Evolutionary conservation across 2,888 invertebrate species (phyloP).

Genomic region (Trachelus iudaicus): DNA sequence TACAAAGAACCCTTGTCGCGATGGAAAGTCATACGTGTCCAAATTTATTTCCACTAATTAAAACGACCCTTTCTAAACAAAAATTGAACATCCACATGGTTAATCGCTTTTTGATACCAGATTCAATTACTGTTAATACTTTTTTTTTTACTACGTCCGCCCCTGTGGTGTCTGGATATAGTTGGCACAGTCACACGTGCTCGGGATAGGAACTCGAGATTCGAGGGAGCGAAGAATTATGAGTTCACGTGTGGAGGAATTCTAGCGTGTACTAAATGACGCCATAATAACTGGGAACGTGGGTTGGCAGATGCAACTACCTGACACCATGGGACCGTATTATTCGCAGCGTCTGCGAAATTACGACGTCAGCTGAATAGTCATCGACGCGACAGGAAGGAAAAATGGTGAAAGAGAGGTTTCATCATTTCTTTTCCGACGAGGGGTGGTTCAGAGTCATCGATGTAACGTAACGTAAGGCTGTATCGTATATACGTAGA

Average conservation of each 20-base stretch:
- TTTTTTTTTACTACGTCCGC: neutral
- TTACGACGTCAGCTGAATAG: slow-evolving; percentile 21
- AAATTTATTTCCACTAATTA: neutral
- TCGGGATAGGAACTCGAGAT: neutral
- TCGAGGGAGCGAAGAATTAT: neutral
- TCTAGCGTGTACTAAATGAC: neutral
- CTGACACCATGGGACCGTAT: neutral
- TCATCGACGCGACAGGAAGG: slow-evolving; percentile 21
- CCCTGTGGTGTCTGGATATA: neutral
- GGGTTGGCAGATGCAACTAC: neutral
- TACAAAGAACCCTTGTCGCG: neutral
- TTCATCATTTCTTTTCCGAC: slow-evolving; percentile 28
- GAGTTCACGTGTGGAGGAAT: neutral
- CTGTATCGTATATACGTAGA: neutral
- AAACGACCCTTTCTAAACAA: neutral
- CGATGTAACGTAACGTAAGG: slow-evolving; percentile 38
- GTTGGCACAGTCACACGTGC: neutral
- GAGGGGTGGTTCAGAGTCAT: slow-evolving; percentile 40
- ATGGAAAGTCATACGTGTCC: neutral
- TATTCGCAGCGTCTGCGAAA: neutral
- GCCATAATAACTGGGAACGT: neutral
- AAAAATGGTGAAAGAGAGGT: slow-evolving; percentile 26
- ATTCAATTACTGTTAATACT: neutral
- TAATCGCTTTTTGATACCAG: neutral
- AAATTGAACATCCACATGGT: neutral